A percentile compares a stretch with the other conserved stretches of the same genome.
phyloP scores from a whole-genome alignment of 2,888 invertebrate genomes.

The Anthrax anthrax region DNA sequence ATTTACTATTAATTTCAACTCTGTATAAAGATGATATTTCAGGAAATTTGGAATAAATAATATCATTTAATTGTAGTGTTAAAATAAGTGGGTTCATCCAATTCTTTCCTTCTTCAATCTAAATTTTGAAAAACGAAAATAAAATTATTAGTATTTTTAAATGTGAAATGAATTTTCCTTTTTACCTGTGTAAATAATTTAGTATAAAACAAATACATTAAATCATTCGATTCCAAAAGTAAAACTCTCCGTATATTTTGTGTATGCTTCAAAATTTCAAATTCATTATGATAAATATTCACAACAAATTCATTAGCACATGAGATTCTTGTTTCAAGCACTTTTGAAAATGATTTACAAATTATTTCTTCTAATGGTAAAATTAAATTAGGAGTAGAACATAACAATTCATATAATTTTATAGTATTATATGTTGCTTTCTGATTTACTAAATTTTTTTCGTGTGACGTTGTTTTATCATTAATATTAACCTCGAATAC shows the following conservation, averaged over 20 bases:
- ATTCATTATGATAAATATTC: conserved; percentile 35
- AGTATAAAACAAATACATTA: conserved; percentile 38
- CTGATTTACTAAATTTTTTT: not conserved
- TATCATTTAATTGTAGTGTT: conserved; percentile 36
- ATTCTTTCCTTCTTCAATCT: conserved; percentile 35
- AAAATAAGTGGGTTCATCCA: conserved; percentile 36
- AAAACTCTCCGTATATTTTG: conserved; percentile 37
- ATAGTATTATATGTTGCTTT: not conserved
- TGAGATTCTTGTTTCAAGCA: conserved; percentile 31
- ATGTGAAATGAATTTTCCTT: not conserved
- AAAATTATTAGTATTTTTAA: not conserved
- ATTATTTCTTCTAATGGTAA: conserved; percentile 35
- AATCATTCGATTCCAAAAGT: conserved; percentile 39
- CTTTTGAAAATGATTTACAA: conserved; percentile 27
- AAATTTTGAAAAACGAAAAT: not conserved
- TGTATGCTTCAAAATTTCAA: conserved; percentile 34
- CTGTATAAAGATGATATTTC: conserved; percentile 21
- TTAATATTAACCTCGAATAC: no score
- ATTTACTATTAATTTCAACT: conserved; percentile 20
- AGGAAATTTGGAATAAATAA: conserved; percentile 34
- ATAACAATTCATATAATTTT: conserved; percentile 16
- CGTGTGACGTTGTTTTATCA: conserved; percentile 12
- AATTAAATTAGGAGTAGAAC: conserved; percentile 20
- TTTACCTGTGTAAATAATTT: conserved; percentile 36
- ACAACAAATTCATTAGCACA: conserved; percentile 37